Evolutionary conservation across 2,113 vertebrate genomes (phyloP).

Genomic region (Genyomyrus donnyi): DNA sequence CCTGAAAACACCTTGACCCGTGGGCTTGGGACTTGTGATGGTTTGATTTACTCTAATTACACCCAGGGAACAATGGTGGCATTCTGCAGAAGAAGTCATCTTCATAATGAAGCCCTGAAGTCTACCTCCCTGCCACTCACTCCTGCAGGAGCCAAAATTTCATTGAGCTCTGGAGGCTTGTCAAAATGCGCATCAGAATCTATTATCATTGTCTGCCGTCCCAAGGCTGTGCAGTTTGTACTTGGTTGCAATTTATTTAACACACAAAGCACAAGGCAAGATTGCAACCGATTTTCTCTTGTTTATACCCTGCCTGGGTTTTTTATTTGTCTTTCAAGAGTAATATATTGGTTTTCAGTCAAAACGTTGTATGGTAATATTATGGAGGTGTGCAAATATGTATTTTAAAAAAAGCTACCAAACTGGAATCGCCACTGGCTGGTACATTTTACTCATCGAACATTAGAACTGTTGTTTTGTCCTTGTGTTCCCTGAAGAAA

Average conservation of each 20-base stretch:
- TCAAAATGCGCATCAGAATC: slow-evolving; percentile 27
- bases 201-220: slow-evolving; percentile 8
- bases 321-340: background rate
- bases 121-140: slow-evolving; percentile 17
- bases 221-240: slow-evolving; percentile 6
- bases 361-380: background rate
- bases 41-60: slow-evolving; percentile 22
- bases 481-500: slow-evolving; percentile 54
- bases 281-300: background rate
- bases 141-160: slow-evolving; percentile 6
- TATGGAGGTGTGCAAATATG: background rate
- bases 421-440: slow-evolving; percentile 16
- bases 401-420: background rate
- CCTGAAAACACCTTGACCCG: background rate
- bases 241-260: slow-evolving; percentile 18
- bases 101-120: slow-evolving; percentile 18
- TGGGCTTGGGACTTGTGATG: background rate
- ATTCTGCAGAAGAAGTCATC: slow-evolving; percentile 14
- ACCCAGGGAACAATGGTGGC: background rate
- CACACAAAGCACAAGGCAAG: background rate
- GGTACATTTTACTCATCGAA: slow-evolving; percentile 20
- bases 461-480: slow-evolving; percentile 37
- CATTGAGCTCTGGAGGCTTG: slow-evolving; percentile 20
- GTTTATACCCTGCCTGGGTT: background rate
- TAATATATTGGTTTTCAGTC: background rate